These are phyloP conservation scores for Odobenus rosmarus DNA, from an alignment of 2,113 vertebrate species.

Conservation along the genomic window DNA sequence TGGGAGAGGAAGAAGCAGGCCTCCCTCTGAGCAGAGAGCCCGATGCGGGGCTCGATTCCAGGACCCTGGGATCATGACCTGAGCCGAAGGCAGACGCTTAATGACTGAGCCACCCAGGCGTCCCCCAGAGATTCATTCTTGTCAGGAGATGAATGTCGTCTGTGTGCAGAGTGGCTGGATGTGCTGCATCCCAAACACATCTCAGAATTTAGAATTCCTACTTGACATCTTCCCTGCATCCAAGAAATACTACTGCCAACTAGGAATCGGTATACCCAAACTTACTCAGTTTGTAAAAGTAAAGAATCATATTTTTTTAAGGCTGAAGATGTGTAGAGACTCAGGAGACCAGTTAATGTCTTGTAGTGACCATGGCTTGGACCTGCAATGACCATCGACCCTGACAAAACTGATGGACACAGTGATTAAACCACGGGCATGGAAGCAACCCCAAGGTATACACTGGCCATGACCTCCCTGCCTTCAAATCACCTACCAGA, in stretches of 20 bases:
- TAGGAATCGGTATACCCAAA: background rate
- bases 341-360: background rate
- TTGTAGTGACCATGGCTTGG: background rate
- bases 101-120: too few relatives aligned
- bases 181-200: background rate
- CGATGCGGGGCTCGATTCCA: too few relatives aligned
- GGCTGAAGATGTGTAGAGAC: background rate
- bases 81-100: too few relatives aligned
- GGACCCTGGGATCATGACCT: too few relatives aligned
- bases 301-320: background rate
- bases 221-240: background rate
- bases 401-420: background rate
- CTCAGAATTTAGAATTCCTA: background rate
- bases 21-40: too few relatives aligned
- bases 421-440: background rate
- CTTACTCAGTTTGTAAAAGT: background rate
- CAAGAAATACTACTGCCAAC: background rate
- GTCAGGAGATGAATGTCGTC: background rate
- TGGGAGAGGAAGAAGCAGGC: too few relatives aligned
- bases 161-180: background rate
- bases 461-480: background rate
- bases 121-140: background rate
- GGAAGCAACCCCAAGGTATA: background rate
- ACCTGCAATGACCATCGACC: background rate
- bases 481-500: background rate